Conservation (phyloP, 2,797 vertebrate species). For the Triplophysa bombifrons region DNA sequence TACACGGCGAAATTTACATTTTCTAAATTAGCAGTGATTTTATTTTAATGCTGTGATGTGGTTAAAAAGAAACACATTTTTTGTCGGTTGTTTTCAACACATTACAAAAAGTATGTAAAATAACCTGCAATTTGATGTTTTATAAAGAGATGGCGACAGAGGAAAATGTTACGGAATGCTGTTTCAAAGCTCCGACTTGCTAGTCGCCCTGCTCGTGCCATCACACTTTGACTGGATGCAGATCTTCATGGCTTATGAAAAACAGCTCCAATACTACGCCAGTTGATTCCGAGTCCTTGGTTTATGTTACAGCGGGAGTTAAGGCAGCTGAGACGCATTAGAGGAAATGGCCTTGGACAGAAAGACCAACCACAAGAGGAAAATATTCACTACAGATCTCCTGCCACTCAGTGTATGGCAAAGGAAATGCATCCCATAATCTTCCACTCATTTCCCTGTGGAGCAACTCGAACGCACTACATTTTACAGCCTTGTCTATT, state of each 20-base stretch:
- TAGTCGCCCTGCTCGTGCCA: slow-evolving; percentile 58
- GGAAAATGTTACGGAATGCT: no score
- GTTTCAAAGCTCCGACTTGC: not conserved
- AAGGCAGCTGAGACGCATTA: slow-evolving; percentile 83
- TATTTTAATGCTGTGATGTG: no score
- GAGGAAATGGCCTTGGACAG: slow-evolving; percentile 78
- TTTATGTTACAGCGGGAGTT: slow-evolving; percentile 76
- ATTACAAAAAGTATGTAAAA: no score
- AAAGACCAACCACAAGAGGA: slow-evolving; percentile 76
- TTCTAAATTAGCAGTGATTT: no score
- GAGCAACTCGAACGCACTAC: slow-evolving; percentile 6
- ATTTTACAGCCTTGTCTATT: not conserved
- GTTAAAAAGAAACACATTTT: no score
- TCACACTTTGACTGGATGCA: slow-evolving; percentile 76
- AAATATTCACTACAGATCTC: slow-evolving; percentile 74
- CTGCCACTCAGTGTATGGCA: slow-evolving; percentile 72
- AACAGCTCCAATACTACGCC: slow-evolving; percentile 72
- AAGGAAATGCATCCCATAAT: slow-evolving; percentile 64
- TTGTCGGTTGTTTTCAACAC: no score
- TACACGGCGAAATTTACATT: slow-evolving; percentile 22
- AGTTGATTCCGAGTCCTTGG: slow-evolving; percentile 67
- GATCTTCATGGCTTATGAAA: slow-evolving; percentile 81
- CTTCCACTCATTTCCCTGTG: slow-evolving; percentile 57
- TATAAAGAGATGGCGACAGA: no score
- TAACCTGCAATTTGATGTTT: no score